Conservation (phyloP, 2,797 vertebrate genomes). For the Muscicapa striata region DNA sequence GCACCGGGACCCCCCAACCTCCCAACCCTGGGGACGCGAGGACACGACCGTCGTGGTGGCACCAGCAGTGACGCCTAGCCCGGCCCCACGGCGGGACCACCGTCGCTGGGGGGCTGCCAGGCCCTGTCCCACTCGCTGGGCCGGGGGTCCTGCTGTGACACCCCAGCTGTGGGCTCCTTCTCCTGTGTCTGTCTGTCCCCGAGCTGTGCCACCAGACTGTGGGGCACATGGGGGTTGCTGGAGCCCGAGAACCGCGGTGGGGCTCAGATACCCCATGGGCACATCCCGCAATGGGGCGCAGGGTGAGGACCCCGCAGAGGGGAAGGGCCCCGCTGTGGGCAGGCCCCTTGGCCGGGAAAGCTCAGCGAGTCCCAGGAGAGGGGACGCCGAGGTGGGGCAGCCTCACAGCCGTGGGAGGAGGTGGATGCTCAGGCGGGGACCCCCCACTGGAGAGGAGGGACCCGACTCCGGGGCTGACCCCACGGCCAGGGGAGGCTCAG, state of each 20-base stretch:
- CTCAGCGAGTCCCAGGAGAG: not conserved
- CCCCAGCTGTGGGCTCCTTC: not conserved
- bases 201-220: not conserved
- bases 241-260: not conserved
- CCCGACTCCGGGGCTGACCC: not conserved
- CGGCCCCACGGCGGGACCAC: not conserved
- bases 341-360: not conserved
- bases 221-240: not conserved
- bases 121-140: too few relatives aligned
- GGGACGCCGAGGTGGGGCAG: not conserved
- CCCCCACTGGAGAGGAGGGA: not conserved
- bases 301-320: not conserved
- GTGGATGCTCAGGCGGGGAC: not conserved
- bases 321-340: not conserved
- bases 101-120: too few relatives aligned
- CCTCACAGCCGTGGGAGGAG: not conserved
- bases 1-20: not conserved
- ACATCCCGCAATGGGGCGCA: rapidly evolving
- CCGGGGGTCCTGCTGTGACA: not conserved
- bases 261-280: not conserved
- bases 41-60: not conserved
- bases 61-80: not conserved
- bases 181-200: not conserved
- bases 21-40: not conserved
- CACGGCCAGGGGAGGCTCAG: not conserved